A percentile compares a stretch with the other conserved stretches of the same genome.
These are phyloP conservation scores for Craseonycteris thonglongyai DNA, from an alignment of 2,113 vertebrate genomes.

Conservation along the genomic window DNA sequence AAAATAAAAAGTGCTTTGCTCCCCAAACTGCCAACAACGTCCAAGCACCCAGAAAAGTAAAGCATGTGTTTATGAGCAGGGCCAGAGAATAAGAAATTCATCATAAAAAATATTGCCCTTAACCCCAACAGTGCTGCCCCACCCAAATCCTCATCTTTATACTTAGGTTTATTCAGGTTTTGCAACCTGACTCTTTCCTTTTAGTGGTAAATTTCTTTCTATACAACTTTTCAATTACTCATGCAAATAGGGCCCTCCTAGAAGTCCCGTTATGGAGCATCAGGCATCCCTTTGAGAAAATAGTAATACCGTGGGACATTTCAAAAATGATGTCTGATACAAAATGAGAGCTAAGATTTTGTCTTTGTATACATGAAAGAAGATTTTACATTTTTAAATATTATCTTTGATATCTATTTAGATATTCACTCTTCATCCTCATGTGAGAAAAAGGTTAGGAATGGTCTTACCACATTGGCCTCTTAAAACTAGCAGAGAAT, in stretches of 20 bases:
- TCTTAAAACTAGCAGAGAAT: not conserved
- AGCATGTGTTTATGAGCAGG: not conserved
- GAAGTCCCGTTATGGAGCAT: not conserved
- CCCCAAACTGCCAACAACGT: not conserved
- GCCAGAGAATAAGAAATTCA: not conserved
- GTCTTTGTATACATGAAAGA: not conserved
- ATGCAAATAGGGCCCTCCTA: not conserved
- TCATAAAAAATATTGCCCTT: not conserved
- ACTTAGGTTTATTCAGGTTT: not conserved
- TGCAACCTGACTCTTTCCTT: not conserved
- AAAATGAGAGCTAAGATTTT: not conserved
- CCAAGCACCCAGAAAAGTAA: not conserved
- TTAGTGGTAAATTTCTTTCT: not conserved
- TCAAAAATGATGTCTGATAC: not conserved
- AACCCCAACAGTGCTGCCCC: fast-evolving
- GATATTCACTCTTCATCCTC: slow-evolving; percentile 2
- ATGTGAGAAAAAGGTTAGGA: not conserved
- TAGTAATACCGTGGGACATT: not conserved
- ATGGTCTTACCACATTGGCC: not conserved
- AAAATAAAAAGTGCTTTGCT: not conserved
- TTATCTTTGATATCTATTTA: slow-evolving; percentile 18
- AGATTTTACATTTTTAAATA: not conserved
- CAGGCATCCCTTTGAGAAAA: not conserved
- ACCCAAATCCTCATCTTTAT: not conserved
- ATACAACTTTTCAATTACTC: not conserved